Base-by-base conservation (phyloP, 2,797 vertebrate genomes). In the Onychomys arenicola region DNA sequence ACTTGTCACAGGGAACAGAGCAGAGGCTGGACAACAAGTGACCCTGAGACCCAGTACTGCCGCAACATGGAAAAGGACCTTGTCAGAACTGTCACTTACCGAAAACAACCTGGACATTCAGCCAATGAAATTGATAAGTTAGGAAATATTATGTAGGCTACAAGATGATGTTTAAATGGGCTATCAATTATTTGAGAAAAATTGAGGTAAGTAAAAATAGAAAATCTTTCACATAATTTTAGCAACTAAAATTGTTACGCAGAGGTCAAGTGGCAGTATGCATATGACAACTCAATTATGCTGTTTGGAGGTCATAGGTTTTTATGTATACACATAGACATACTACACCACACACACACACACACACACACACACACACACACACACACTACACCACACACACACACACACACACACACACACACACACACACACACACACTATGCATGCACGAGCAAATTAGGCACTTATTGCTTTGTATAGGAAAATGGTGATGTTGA, bases 201-300 rank as follows among this genome's bases (percentile, higher is more conserved):
- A 71, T 80, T 71, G 80, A 84, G 34, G 37, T 46, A 86, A 52
- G n/a, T 59, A 69, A 92, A 94, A 84, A 40, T 59, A 49, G 69
- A 89, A 93, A 81, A 55, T 86, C 29, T 43, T 69, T 17, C 34
- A 25, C 32, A 55, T 85, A 57, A 77, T 71, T 96, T 91, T 27
- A 87, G 75, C 37, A 86, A 57, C 16, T 77, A 77, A 89, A 91
- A 55, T 12, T 91, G 57, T 27, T 59, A n/a, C 1, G 9, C 16
- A 55, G 34, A 37, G 63, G 92, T 63, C 27, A 46, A 27, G 7
- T 73, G 32, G 19, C 52, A 88, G 17, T 13, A 77, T 63, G 14
- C 46, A 55, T 81, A 59, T 57, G 9, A 75, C 21, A 75, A 40
- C 37, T 40, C 17, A 75, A 25, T 7, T 37, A 40, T 75, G 40